A percentile compares a stretch with the other conserved stretches of the same genome.
Evolutionary conservation across 2,888 invertebrate species (phyloP).

Genomic region (Ormyrus nitidulus): DNA sequence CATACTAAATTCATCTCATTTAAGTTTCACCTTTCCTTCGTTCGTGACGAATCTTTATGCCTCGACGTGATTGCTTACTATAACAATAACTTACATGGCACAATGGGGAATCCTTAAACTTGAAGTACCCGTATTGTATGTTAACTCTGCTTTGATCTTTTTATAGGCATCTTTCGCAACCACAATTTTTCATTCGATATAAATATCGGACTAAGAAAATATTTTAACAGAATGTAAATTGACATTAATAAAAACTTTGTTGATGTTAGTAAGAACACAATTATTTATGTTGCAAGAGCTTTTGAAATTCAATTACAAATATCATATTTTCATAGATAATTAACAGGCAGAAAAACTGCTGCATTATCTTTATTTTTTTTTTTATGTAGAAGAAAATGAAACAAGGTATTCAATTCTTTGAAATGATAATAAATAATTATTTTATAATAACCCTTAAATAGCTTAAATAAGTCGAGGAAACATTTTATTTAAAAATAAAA

Average conservation of each 20-base stretch:
- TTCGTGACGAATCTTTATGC: conserved; percentile 7
- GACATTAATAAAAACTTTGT: background rate
- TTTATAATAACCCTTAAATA: no score
- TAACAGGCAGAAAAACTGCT: background rate
- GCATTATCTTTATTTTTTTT: background rate
- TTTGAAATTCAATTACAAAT: background rate
- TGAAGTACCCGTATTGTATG: conserved; percentile 51
- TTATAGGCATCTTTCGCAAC: conserved; percentile 36
- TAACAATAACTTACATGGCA: conserved; percentile 55
- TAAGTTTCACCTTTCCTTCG: background rate
- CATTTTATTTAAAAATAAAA: no score
- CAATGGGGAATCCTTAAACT: conserved; percentile 44
- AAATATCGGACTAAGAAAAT: background rate
- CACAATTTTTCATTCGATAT: background rate
- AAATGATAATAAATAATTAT: background rate
- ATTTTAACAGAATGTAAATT: background rate
- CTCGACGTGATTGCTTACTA: conserved; percentile 28
- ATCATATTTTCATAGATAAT: conserved; percentile 26
- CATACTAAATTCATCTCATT: conserved; percentile 1
- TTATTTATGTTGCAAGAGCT: no score
- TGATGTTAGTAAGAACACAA: no score
- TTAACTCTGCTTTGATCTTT: conserved; percentile 33
- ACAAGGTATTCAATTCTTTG: background rate
- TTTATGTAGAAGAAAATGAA: background rate
- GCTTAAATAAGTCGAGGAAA: no score